phyloP scores from a whole-genome alignment of 2,888 invertebrate genomes.

The Alloplasta piceator region DNA sequence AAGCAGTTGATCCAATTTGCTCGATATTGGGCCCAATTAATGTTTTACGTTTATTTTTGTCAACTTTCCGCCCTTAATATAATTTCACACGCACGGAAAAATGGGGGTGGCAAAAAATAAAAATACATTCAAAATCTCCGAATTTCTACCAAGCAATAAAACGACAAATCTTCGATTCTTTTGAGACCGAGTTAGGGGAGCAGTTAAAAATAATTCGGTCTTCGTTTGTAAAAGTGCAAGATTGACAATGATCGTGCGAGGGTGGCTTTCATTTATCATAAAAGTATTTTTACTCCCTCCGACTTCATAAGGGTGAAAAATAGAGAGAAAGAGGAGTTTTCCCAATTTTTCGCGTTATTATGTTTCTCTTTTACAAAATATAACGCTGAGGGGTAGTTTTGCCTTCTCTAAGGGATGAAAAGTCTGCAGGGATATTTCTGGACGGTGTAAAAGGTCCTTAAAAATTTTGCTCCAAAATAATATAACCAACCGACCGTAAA shows the following conservation, averaged over 20 bases:
- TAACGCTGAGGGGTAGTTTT: conserved; percentile 33
- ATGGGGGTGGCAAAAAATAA: background rate
- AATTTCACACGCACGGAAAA: background rate
- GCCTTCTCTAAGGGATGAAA: conserved; percentile 40
- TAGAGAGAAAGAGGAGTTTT: conserved; percentile 11
- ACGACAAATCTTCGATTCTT: conserved; percentile 22
- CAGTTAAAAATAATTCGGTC: conserved; percentile 51
- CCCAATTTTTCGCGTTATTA: conserved; percentile 27
- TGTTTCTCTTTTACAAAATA: conserved; percentile 36
- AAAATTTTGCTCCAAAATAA: conserved; percentile 69
- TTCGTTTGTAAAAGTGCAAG: conserved; percentile 29
- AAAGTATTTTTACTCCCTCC: conserved; percentile 35
- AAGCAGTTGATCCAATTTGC: conserved; percentile 41
- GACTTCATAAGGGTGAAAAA: conserved; percentile 3
- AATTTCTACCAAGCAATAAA: conserved; percentile 30
- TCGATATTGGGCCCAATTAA: conserved; percentile 11
- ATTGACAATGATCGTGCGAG: conserved; percentile 3
- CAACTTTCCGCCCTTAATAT: conserved; percentile 5
- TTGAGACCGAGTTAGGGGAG: conserved; percentile 51
- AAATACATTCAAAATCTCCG: conserved; percentile 17
- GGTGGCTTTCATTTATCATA: conserved; percentile 31
- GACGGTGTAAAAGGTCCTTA: conserved; percentile 62
- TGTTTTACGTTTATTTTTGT: conserved; percentile 24
- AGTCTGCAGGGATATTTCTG: conserved; percentile 21
- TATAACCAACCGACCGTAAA: conserved; percentile 69